Evolutionary conservation across 2,888 invertebrate genomes (phyloP).

Genomic region (Sinhomidia bicolor): DNA sequence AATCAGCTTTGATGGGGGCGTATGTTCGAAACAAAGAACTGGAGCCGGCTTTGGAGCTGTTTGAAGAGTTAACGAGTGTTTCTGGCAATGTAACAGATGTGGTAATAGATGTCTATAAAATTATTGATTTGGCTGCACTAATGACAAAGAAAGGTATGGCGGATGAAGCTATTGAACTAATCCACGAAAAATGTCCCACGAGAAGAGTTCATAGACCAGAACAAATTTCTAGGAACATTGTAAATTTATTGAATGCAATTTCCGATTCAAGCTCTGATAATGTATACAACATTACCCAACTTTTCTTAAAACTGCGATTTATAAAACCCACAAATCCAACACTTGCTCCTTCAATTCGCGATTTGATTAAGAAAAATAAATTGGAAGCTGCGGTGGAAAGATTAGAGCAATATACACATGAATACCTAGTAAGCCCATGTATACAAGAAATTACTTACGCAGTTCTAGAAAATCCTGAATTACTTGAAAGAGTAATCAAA

Average conservation of each 20-base stretch:
- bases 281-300: conserved; percentile 36
- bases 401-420: conserved; percentile 53
- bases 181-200: conserved; percentile 30
- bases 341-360: conserved; percentile 64
- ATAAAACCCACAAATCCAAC: conserved; percentile 58
- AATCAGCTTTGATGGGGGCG: conserved; percentile 60
- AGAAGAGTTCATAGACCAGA: conserved; percentile 10
- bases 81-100: neutral
- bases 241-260: conserved; percentile 64
- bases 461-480: conserved; percentile 53
- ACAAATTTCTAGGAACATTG: conserved; percentile 66
- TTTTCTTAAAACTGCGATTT: conserved; percentile 50
- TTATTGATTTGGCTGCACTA: conserved; percentile 73
- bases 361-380: conserved; percentile 51
- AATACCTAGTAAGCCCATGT: conserved; percentile 62
- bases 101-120: conserved; percentile 67
- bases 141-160: conserved; percentile 50
- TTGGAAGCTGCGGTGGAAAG: conserved; percentile 57
- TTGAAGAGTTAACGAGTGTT: conserved; percentile 5
- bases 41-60: conserved; percentile 47
- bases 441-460: conserved; percentile 66
- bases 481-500: conserved; percentile 61
- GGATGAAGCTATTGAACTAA: conserved; percentile 39
- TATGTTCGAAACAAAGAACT: conserved; percentile 52
- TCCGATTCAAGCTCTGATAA: neutral